phyloP scores from a whole-genome alignment of 2,113 vertebrate species.

The Megatriorchis doriae region DNA sequence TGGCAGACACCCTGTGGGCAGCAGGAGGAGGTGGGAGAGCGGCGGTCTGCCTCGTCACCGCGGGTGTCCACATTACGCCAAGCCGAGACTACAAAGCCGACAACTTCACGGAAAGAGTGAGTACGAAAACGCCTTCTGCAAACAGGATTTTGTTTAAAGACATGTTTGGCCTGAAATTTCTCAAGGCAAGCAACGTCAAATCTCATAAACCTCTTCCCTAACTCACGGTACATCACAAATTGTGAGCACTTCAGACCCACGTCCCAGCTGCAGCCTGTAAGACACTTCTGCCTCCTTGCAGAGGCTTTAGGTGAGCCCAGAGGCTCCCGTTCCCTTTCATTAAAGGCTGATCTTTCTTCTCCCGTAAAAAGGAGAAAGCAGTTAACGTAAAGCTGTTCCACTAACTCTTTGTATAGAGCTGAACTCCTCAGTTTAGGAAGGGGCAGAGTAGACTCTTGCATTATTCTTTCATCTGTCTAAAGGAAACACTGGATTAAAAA shows the following conservation, averaged over 20 bases:
- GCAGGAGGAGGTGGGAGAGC: constrained; percentile 73
- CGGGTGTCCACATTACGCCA: constrained; percentile 28
- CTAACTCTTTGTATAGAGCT: background rate
- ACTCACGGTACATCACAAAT: accelerated
- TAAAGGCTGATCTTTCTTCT: background rate
- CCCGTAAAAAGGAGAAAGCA: background rate
- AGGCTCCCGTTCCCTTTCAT: background rate
- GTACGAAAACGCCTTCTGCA: background rate
- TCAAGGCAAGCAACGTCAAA: background rate
- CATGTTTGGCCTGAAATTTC: background rate
- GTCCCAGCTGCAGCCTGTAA: background rate
- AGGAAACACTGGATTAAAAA: background rate
- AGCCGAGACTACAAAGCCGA: constrained; percentile 61
- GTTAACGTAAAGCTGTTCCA: background rate
- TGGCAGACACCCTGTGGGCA: constrained; percentile 82
- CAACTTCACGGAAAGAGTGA: constrained; percentile 77
- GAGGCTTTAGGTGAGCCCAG: background rate
- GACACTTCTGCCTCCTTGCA: accelerated
- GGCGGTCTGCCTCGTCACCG: constrained; percentile 68
- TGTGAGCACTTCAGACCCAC: background rate
- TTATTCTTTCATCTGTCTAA: background rate
- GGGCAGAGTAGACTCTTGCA: background rate
- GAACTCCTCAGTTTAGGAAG: background rate
- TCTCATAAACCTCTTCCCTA: too few species aligned
- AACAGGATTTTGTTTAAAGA: background rate